These are phyloP conservation scores for Cygnus buccinator DNA, from an alignment of 2,113 vertebrate genomes.

Conservation along the genomic window DNA sequence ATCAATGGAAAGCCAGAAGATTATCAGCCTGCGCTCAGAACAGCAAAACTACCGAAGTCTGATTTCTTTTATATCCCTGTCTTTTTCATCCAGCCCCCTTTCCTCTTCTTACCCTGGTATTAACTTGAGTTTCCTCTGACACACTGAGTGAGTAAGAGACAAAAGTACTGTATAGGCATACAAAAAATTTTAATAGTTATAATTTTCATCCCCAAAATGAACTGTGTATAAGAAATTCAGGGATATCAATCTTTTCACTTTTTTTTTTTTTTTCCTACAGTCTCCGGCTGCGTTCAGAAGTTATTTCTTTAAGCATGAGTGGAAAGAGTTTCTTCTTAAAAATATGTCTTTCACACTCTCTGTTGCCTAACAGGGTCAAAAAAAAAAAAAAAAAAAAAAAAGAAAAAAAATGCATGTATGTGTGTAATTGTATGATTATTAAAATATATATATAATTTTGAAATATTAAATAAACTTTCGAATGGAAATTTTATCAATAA, in stretches of 20 bases:
- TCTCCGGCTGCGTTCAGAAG: background rate
- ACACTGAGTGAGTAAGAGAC: background rate
- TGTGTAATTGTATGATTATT: background rate
- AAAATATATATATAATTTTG: background rate
- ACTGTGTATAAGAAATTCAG: background rate
- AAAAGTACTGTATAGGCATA: background rate
- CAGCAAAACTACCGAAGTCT: background rate
- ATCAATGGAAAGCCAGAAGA: background rate
- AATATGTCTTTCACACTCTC: background rate
- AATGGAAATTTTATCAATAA: background rate
- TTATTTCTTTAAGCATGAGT: background rate
- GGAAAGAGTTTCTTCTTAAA: background rate
- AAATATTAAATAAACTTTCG: background rate
- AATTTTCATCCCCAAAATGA: background rate
- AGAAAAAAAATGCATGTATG: background rate
- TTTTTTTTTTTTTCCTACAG: background rate
- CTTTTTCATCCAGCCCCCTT: accelerated
- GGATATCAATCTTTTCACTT: background rate
- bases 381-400: background rate
- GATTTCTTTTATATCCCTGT: background rate
- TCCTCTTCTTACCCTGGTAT: background rate
- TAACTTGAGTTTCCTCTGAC: background rate
- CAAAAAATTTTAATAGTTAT: background rate
- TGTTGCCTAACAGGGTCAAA: background rate
- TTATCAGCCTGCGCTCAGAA: background rate